phyloP scores from a whole-genome alignment of 2,113 vertebrate genomes.

The Cyanistes caeruleus region DNA sequence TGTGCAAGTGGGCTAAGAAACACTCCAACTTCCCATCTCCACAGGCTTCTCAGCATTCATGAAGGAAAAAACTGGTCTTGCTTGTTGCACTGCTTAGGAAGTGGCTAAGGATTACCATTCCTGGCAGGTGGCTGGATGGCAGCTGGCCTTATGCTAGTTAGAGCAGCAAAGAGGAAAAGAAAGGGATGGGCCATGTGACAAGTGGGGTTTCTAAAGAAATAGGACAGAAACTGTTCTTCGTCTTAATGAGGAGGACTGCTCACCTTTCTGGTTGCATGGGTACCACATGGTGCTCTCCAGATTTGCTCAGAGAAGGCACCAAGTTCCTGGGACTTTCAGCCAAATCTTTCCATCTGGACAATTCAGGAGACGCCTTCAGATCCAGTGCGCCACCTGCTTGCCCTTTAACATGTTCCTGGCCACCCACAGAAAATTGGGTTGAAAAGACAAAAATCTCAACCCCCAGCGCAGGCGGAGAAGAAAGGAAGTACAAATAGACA shows the following conservation, averaged over 20 bases:
- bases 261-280: not conserved
- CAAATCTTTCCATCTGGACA: slow-evolving; percentile 54
- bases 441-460: not conserved
- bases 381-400: slow-evolving; percentile 4
- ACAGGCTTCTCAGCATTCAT: not conserved
- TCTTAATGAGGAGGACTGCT: not conserved
- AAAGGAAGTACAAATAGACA: not conserved
- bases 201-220: not conserved
- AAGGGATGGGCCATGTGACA: not conserved
- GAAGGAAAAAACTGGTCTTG: not conserved
- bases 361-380: slow-evolving; percentile 36
- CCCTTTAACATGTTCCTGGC: slow-evolving; percentile 15
- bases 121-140: not conserved
- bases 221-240: not conserved
- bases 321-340: not conserved
- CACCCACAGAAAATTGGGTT: not conserved
- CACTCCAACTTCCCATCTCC: not conserved
- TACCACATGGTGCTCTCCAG: not conserved
- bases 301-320: not conserved
- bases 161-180: not conserved
- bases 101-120: not conserved
- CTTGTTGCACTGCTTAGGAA: not conserved
- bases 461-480: not conserved
- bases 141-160: not conserved
- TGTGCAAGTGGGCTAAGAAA: not conserved